These are phyloP conservation scores for Delphinapterus leucas DNA, from an alignment of 2,113 vertebrate genomes.

Conservation along the genomic window DNA sequence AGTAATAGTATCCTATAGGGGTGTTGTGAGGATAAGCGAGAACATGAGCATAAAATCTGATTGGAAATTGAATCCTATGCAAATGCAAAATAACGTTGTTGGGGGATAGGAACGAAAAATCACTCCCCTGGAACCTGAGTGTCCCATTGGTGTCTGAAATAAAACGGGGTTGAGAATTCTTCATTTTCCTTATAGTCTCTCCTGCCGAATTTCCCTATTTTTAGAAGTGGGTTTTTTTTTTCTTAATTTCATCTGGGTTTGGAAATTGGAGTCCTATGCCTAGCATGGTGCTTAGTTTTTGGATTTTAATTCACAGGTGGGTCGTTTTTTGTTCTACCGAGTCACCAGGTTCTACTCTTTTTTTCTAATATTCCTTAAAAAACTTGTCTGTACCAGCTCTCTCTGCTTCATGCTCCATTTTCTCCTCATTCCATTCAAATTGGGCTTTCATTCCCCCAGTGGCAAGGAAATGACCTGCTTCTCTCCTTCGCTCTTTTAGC, in stretches of 20 bases:
- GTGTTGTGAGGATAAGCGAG: background rate
- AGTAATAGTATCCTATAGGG: background rate
- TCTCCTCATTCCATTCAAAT: constrained; percentile 12
- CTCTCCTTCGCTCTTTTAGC: background rate
- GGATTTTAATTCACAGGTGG: background rate
- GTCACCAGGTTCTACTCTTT: background rate
- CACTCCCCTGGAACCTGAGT: background rate
- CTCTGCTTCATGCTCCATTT: background rate
- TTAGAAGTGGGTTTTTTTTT: background rate
- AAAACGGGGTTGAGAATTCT: background rate
- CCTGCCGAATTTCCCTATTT: background rate
- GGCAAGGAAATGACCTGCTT: background rate
- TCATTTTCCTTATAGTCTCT: background rate
- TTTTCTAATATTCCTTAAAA: background rate
- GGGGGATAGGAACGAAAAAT: constrained; percentile 2
- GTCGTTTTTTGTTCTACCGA: background rate
- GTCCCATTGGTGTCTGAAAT: background rate
- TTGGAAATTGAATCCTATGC: constrained; percentile 26
- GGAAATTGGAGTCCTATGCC: background rate
- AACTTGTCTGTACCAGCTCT: background rate
- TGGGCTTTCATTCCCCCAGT: background rate
- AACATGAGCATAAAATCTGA: constrained; percentile 2
- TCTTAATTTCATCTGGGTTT: constrained; percentile 39
- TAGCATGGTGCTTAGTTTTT: background rate
- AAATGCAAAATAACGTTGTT: constrained; percentile 13